A percentile compares a stretch with the other conserved stretches of the same genome.
Conservation (phyloP, 2,888 invertebrate species). For the Orthosia gracilis region DNA sequence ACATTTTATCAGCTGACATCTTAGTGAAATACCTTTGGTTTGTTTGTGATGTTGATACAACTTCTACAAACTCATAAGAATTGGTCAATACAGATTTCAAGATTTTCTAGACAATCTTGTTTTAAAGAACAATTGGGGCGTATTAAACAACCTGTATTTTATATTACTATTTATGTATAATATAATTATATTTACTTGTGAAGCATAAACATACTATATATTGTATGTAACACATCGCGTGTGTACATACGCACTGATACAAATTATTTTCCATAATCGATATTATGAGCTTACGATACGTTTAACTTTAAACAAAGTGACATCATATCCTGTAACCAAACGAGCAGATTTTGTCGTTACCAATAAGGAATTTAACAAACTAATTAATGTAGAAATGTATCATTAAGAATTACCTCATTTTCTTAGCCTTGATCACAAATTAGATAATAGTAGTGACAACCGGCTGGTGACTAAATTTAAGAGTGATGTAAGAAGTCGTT, state of each 20-base stretch:
- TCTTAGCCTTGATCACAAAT: conserved; percentile 37
- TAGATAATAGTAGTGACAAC: conserved; percentile 33
- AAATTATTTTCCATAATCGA: conserved; percentile 14
- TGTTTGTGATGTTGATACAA: no score
- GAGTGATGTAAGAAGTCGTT: conserved; percentile 37
- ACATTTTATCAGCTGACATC: no score
- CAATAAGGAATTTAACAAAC: conserved; percentile 34
- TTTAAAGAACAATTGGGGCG: conserved; percentile 2
- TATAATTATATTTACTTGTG: not conserved
- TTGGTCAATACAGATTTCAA: no score
- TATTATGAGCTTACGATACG: not conserved
- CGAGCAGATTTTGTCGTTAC: conserved; percentile 19
- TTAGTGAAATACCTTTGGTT: no score
- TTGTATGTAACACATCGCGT: not conserved
- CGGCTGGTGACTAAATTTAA: conserved; percentile 4
- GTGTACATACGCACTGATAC: conserved; percentile 1
- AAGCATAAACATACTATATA: conserved; percentile 14
- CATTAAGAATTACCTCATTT: conserved; percentile 49
- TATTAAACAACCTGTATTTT: not conserved
- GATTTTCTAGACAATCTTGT: not conserved
- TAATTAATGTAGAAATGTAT: conserved; percentile 47
- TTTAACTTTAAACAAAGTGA: conserved; percentile 16
- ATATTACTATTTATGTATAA: not conserved
- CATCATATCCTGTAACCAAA: conserved; percentile 24
- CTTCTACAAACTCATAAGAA: no score